Evolutionary conservation across 1,140 invertebrate species (phyloP), one percentile per base, ranked within the genome.

Genomic region (Drosophila busckii): DNA sequence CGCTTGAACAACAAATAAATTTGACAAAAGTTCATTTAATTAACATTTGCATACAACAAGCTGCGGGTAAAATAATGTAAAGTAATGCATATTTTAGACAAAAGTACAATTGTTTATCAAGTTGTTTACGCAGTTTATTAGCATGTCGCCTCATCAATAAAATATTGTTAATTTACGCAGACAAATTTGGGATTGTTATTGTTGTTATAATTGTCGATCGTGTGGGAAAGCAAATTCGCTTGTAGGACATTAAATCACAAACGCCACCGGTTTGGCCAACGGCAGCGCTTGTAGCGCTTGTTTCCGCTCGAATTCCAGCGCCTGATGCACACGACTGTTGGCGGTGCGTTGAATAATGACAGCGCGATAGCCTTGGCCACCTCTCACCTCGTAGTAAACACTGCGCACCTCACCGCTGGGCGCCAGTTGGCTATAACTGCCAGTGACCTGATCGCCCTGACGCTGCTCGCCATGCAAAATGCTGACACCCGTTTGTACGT

Each of bases 351-450:
- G 89, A 45, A 70, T 70, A 17, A 90, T 86, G 26, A 87, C 78
- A 16, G 88, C 88, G 53, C 70, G 80, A 46, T 89, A 90, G 9
- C 89, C 90, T 41, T 55, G 80, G 8, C 71, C 46, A 3, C 86
- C 88, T 32, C 89, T 87, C 2, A 89, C 88, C 56, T 88, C 84
- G 55, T 90, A 89, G 46, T 88, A 78, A 2, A 90, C 89, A 16
- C 82, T 84, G 35, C 89, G 84, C 7, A 90, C 68, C 53, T 84
- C 75, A 2, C 89, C 89, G 37, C 82, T 87, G 5, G 89, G 85
- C 44, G 90, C 88, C 13, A 90, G 50, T 35, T 90, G 84, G 41
- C 87, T 88, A 70, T 90, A 90, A 7, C 73, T 73, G 0, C 89
- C 89, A 10, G 61, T 86, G 2, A 89, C 88, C 19, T 86, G 50